Percentiles rank a stretch among this genome's conserved stretches.
Conservation (phyloP, 2,113 vertebrate species). For the Hydrolagus affinis region DNA sequence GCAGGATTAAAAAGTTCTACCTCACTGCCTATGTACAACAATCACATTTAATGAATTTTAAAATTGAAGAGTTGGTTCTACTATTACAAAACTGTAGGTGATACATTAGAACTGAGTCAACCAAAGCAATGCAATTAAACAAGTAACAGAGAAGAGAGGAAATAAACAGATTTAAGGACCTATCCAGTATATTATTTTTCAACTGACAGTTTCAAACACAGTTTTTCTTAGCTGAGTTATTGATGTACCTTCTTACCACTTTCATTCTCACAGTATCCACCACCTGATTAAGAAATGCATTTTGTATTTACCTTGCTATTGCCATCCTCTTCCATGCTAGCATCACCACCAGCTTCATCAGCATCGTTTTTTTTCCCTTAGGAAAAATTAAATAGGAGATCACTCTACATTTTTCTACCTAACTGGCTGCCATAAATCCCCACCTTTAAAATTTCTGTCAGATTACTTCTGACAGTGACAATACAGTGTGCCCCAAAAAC, state of each 20-base stretch:
- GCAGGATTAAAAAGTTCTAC: neutral
- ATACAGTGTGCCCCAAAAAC: no score
- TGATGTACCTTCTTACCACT: neutral
- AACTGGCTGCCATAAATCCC: no score
- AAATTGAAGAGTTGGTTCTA: neutral
- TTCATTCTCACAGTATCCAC: neutral
- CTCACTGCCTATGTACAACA: neutral
- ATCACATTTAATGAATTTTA: neutral
- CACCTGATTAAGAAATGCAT: neutral
- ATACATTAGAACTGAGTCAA: neutral
- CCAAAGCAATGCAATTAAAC: neutral
- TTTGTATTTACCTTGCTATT: conserved; percentile 70
- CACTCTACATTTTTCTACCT: neutral
- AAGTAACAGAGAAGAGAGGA: no score
- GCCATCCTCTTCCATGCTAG: conserved; percentile 71
- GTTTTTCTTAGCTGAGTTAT: no score
- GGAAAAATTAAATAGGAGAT: conserved; percentile 32
- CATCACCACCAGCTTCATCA: conserved; percentile 69
- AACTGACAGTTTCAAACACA: no score
- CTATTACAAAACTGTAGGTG: neutral
- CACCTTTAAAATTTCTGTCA: conserved; percentile 31
- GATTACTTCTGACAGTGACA: neutral
- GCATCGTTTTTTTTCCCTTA: conserved; percentile 78
- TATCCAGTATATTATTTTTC: no score
- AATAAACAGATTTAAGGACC: neutral